Percentiles rank a stretch among this genome's conserved stretches.
These are phyloP conservation scores for Podilymbus podiceps DNA, from an alignment of 2,113 vertebrate genomes.

Conservation along the genomic window DNA sequence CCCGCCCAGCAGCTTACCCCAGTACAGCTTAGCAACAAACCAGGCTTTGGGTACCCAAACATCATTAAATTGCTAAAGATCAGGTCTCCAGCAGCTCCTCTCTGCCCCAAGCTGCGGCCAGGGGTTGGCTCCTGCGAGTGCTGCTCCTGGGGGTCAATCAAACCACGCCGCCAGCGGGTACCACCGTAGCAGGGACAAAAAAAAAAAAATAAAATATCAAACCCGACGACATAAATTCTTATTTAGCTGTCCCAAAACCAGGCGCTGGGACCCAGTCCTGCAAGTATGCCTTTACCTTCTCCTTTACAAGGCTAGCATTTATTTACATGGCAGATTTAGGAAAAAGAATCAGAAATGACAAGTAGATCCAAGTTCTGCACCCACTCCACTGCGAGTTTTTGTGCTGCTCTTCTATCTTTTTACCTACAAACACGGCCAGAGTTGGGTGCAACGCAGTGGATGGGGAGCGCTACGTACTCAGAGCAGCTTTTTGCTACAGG, in stretches of 20 bases:
- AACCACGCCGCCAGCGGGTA: neutral
- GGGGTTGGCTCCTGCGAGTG: neutral
- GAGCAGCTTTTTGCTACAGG: neutral
- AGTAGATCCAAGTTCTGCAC: neutral
- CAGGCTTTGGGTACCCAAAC: neutral
- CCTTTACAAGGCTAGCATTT: neutral
- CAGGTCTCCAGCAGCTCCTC: neutral
- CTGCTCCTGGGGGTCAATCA: neutral
- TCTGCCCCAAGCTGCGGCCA: neutral
- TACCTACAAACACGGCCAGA: neutral
- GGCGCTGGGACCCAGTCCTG: neutral
- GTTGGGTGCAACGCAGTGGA: neutral
- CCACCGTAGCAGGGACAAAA: fast-evolving
- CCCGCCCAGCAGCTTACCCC: neutral
- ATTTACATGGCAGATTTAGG: neutral
- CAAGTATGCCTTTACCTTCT: neutral
- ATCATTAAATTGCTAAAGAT: neutral
- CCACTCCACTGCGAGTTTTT: neutral
- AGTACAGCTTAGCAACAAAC: neutral
- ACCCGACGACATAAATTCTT: neutral
- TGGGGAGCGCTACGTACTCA: fast-evolving
- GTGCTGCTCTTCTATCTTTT: neutral
- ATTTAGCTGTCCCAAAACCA: neutral
- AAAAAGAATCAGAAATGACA: neutral
- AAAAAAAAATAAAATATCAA: too few relatives aligned